A percentile compares a stretch with the other conserved stretches of the same genome.
Conservation (phyloP, 2,888 invertebrate species). For the Leptogaster cylindrica region DNA sequence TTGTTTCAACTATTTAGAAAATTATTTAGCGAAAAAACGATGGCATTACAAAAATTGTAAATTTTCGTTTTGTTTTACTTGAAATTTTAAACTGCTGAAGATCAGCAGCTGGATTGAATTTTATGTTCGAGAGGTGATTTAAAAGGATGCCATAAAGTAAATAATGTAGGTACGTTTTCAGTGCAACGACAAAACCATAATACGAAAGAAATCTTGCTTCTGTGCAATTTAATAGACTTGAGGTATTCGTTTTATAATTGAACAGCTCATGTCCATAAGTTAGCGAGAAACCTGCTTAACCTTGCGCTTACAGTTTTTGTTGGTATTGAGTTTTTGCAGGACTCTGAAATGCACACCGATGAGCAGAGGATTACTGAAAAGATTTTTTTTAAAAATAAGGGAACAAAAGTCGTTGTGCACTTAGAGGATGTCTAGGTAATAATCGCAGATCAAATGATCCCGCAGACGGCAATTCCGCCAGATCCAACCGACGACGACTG, state of each 20-base stretch:
- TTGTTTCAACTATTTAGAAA: slow-evolving; percentile 44
- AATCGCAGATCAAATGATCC: slow-evolving; percentile 7
- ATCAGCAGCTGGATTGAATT: slow-evolving; percentile 39
- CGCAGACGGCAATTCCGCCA: not conserved
- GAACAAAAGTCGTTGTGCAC: no score
- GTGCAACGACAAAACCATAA: not conserved
- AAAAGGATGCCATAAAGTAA: no score
- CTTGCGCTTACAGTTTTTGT: not conserved
- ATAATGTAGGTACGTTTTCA: no score
- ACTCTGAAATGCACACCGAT: no score
- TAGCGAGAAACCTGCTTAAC: not conserved
- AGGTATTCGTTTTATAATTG: not conserved
- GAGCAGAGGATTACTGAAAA: no score
- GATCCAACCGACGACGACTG: not conserved
- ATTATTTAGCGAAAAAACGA: slow-evolving; percentile 7
- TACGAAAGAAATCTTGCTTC: not conserved
- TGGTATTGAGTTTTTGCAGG: no score
- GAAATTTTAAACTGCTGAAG: slow-evolving; percentile 42
- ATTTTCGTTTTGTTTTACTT: no score
- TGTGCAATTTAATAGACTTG: not conserved
- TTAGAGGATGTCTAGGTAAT: no score
- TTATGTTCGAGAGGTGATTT: not conserved
- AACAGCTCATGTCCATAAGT: not conserved
- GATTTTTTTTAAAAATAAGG: no score
- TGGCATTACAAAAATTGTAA: no score